Evolutionary conservation across 2,888 invertebrate species (phyloP).

Genomic region (Drosophila neoperkinsi): DNA sequence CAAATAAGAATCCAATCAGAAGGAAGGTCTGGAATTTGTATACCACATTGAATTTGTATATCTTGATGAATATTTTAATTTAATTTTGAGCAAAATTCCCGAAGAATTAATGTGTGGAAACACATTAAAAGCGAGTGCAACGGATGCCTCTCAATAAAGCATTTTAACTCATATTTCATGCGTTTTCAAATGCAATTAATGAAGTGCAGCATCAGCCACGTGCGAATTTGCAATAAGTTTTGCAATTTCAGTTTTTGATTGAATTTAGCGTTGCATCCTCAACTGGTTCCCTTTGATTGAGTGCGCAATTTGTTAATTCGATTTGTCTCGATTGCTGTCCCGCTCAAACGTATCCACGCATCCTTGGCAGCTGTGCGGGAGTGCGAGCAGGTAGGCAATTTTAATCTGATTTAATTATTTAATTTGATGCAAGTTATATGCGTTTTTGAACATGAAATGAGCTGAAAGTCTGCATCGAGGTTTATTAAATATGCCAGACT

Average conservation of each 20-base stretch:
- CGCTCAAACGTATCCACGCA: not conserved
- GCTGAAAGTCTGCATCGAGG: conserved; percentile 26
- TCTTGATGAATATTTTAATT: not conserved
- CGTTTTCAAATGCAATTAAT: conserved; percentile 56
- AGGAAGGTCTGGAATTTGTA: not conserved
- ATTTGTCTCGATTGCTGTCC: conserved; percentile 45
- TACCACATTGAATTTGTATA: not conserved
- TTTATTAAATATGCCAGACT: conserved; percentile 57
- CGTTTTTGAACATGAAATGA: conserved; percentile 45
- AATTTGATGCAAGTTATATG: conserved; percentile 62
- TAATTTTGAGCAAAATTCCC: not conserved
- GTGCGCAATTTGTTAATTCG: conserved; percentile 74
- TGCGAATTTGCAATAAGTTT: conserved; percentile 48
- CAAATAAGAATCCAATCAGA: not conserved
- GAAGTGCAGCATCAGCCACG: conserved; percentile 41
- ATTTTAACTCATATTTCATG: conserved; percentile 1
- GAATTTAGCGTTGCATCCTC: conserved; percentile 46
- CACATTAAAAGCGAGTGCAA: not conserved
- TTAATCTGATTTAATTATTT: conserved; percentile 76
- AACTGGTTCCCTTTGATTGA: conserved; percentile 65
- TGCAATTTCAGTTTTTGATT: conserved; percentile 64
- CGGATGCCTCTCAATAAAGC: not conserved
- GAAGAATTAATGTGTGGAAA: conserved; percentile 3
- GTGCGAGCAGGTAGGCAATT: conserved; percentile 42
- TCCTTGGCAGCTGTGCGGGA: not conserved